Base-by-base conservation (phyloP, 2,113 vertebrate species). In the Notothenia coriiceps region DNA sequence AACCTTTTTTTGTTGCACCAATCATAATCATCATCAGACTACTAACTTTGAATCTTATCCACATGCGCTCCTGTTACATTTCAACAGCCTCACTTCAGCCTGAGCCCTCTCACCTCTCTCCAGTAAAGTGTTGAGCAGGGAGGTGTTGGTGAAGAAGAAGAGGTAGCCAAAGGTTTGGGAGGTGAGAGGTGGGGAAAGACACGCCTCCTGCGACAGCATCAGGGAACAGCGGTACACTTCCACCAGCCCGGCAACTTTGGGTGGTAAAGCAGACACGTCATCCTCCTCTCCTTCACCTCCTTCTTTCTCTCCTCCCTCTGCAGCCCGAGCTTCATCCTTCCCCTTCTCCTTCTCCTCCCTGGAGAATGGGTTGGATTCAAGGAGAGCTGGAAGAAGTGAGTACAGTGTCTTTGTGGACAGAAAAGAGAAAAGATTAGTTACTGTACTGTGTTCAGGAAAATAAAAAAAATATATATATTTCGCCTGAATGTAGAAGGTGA, bases 91-190 rank as follows among this genome's bases (percentile, higher is more conserved):
- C 22, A 12, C 20, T 20, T 56, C 47, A 29, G 14, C n/a, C 33
- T 1, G 2, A 33, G 35, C 10, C 29, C 22, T 80, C 89, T 93
- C 89, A 97, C 97, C 97, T 96, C 96, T 94, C 88, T 98, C 97
- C 92, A 98, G 95, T 83, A 98, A 88, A 1, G 97, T 97, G 81
- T 98, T 98, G 88, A 98, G 96, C 80, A 98, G 93, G n/a, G 97
- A 98, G 4, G 97, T 97, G 78, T 98, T 98, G 92, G 96, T 97
- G 94, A 98, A 98, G 92, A 98, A 98, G 90, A 98, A 97, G 82
- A 98, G 96, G 90, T 98, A 98, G 79, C 97, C 97, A 0, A 98
- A 98, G 10, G 97, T 97, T 92, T 98, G 97, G 20, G 97, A 97
- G 52, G 97, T 97, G 13, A 98, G 96, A 2, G 97, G 96, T 0